phyloP scores from a whole-genome alignment of 2,888 invertebrate species.

The Drosophila pullipes region DNA sequence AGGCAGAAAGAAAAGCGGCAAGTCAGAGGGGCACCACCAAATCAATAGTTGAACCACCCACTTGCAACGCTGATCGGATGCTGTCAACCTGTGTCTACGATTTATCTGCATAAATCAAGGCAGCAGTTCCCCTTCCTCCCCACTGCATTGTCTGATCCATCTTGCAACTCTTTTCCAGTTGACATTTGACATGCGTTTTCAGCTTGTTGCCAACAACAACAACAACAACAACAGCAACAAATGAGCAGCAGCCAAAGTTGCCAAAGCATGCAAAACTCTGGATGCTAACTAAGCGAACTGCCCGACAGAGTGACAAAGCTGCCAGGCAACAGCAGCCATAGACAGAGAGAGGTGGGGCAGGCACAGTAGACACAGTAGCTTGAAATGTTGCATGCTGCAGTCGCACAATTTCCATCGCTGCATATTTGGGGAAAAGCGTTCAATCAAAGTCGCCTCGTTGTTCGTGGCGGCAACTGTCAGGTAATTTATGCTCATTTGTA shows the following conservation, averaged over 20 bases:
- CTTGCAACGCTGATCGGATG: constrained; percentile 39
- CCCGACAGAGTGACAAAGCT: constrained; percentile 49
- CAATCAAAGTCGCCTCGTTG: constrained; percentile 71
- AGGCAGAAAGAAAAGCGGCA: not conserved
- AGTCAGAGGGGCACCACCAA: constrained; percentile 19
- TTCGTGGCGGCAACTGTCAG: constrained; percentile 66
- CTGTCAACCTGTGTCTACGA: constrained; percentile 57
- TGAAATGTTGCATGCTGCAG: constrained; percentile 15
- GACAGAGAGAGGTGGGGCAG: not conserved
- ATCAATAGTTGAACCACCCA: constrained; percentile 45
- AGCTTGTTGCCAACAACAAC: constrained; percentile 27
- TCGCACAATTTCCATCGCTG: constrained; percentile 53
- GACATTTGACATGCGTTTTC: constrained; percentile 81
- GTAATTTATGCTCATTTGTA: constrained; percentile 81
- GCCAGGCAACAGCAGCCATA: constrained; percentile 25
- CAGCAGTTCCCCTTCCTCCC: not conserved
- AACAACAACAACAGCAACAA: constrained; percentile 57
- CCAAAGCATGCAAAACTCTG: constrained; percentile 50
- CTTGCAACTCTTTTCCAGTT: constrained; percentile 26
- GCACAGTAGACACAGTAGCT: constrained; percentile 17
- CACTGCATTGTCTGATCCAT: constrained; percentile 1
- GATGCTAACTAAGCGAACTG: constrained; percentile 49
- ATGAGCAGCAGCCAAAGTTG: constrained; percentile 37
- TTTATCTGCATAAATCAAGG: constrained; percentile 55
- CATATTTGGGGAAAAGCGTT: constrained; percentile 65